These are phyloP conservation scores for Oncorhynchus keta DNA, from an alignment of 2,113 vertebrate genomes.

Conservation along the genomic window DNA sequence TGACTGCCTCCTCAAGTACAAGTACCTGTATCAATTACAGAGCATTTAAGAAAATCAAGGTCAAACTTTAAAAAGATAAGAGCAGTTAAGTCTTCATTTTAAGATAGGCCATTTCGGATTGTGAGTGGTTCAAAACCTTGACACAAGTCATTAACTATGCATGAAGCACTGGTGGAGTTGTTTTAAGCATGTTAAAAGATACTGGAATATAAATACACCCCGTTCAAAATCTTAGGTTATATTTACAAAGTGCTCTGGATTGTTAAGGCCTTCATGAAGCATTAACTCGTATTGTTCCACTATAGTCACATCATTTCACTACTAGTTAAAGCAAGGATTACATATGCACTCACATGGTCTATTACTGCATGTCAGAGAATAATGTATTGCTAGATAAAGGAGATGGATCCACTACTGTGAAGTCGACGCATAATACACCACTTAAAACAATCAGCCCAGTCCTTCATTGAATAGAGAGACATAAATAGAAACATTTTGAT, in stretches of 20 bases:
- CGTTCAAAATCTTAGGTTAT: slow-evolving; percentile 18
- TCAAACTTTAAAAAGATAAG: slow-evolving; percentile 11
- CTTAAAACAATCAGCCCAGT: background rate
- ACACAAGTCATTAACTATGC: background rate
- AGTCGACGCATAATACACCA: background rate
- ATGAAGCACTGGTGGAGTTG: slow-evolving; percentile 22
- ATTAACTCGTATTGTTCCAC: slow-evolving; percentile 22
- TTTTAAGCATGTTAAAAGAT: slow-evolving; percentile 4
- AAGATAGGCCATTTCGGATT: background rate
- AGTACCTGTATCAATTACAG: slow-evolving; percentile 19
- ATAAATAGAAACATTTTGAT: slow-evolving; percentile 52
- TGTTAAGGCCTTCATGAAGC: slow-evolving; percentile 23
- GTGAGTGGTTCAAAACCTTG: background rate
- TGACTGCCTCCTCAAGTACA: slow-evolving; percentile 28
- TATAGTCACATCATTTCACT: slow-evolving; percentile 2
- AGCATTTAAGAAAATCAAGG: slow-evolving; percentile 2
- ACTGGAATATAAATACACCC: slow-evolving; percentile 31
- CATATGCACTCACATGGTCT: slow-evolving; percentile 27
- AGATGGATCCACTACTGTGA: slow-evolving; percentile 25
- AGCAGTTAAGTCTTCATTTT: slow-evolving; percentile 1
- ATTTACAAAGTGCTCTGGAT: slow-evolving; percentile 28
- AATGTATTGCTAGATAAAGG: slow-evolving; percentile 30
- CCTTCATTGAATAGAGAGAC: slow-evolving; percentile 1
- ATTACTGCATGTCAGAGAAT: background rate
- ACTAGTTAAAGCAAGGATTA: slow-evolving; percentile 9